A percentile compares a stretch with the other conserved stretches of the same genome.
phyloP scores from a whole-genome alignment of 1,140 invertebrate species.

The Globodera rostochiensis region DNA sequence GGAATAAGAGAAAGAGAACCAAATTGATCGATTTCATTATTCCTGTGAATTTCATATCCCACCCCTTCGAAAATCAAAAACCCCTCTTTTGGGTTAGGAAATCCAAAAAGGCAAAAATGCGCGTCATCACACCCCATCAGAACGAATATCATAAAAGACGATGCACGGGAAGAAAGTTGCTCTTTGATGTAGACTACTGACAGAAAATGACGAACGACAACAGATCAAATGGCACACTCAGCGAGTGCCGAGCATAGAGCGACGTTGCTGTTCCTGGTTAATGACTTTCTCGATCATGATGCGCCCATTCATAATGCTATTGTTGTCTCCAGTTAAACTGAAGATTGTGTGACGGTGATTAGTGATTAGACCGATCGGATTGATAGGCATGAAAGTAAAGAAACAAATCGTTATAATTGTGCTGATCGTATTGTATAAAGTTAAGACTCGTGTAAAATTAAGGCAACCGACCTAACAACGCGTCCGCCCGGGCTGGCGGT shows the following conservation, averaged over 20 bases:
- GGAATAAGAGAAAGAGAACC: not conserved
- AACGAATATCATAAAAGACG: not conserved
- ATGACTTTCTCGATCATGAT: conserved; percentile 56
- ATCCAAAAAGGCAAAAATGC: not conserved
- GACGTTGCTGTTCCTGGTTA: conserved; percentile 54
- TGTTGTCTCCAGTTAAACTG: conserved; percentile 57
- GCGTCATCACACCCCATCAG: conserved; percentile 1
- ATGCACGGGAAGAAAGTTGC: not conserved
- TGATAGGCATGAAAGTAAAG: not conserved
- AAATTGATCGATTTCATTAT: not conserved
- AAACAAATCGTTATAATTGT: conserved; percentile 1
- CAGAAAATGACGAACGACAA: not conserved
- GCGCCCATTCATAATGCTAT: conserved; percentile 45
- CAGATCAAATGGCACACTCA: not conserved
- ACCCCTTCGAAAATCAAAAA: not conserved
- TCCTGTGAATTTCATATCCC: not conserved
- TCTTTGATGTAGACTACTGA: not conserved
- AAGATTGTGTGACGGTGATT: conserved; percentile 34
- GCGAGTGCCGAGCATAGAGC: conserved; percentile 29
- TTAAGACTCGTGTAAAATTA: conserved; percentile 7
- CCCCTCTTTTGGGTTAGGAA: not conserved
- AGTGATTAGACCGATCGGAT: not conserved
- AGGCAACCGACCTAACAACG: conserved; percentile 76
- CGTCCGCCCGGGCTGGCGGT: conserved; percentile 92
- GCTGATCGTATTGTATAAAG: conserved; percentile 10